Conservation (phyloP, 2,797 vertebrate species). For the Lithobates sylvaticus region DNA sequence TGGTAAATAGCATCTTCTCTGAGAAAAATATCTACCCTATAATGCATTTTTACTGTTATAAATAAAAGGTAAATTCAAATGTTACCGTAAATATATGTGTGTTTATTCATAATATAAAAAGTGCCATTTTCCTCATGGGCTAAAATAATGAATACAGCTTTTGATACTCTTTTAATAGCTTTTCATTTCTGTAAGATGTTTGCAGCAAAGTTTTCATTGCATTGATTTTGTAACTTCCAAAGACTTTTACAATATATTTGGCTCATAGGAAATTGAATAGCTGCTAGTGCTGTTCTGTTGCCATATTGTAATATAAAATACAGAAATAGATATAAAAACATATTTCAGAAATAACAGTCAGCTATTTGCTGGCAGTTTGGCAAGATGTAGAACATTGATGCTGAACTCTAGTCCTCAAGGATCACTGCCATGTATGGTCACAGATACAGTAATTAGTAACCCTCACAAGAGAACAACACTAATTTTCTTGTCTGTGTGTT, state of each 20-base stretch:
- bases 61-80: not conserved
- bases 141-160: not conserved
- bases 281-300: not conserved
- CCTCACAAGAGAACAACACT: not conserved
- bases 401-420: not conserved
- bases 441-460: not conserved
- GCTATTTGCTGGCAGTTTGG: not conserved
- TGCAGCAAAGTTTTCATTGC: not conserved
- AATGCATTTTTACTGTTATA: not conserved
- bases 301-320: not conserved
- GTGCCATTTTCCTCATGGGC: not conserved
- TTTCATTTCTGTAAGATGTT: not conserved
- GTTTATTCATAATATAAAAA: not conserved
- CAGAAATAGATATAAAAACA: not conserved
- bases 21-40: not conserved
- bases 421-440: not conserved
- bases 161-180: not conserved
- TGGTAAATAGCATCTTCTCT: not conserved
- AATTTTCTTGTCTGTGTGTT: not conserved
- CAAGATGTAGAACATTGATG: not conserved
- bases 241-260: not conserved
- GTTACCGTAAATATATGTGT: not conserved
- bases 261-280: conserved; percentile 5
- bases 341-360: not conserved
- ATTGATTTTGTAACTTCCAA: not conserved